These are phyloP conservation scores for Samia ricini DNA, from an alignment of 1,140 invertebrate species.

Conservation along the genomic window DNA sequence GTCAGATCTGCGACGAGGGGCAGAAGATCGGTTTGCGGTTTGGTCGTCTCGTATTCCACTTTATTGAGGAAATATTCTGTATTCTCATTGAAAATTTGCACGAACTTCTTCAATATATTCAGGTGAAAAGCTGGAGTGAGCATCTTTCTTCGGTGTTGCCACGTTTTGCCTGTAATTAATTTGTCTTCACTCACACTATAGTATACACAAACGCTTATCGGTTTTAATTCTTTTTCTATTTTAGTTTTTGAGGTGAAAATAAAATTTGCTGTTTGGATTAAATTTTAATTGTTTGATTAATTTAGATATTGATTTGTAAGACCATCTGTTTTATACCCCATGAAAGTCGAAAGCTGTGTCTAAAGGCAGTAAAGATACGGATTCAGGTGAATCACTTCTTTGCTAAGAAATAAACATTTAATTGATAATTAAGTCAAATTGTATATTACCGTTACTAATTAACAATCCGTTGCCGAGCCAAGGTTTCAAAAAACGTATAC, in stretches of 20 bases:
- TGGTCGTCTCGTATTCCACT: conserved; percentile 2
- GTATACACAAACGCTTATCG: no score
- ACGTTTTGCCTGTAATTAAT: conserved; percentile 84
- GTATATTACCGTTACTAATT: conserved; percentile 76
- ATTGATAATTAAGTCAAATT: background rate
- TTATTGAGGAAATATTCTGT: background rate
- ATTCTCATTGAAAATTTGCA: conserved; percentile 79
- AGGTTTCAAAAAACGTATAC: conserved; percentile 79
- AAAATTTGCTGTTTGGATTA: no score
- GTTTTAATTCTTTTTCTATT: conserved; percentile 14
- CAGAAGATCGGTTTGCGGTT: conserved; percentile 16
- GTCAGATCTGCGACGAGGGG: conserved; percentile 26
- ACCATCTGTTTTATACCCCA: no score
- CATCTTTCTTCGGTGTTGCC: conserved; percentile 85
- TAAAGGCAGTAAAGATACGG: no score
- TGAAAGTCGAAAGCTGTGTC: no score
- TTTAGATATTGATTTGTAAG: no score
- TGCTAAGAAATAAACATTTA: no score
- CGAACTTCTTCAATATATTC: conserved; percentile 79
- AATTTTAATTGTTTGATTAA: no score
- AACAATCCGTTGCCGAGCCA: conserved; percentile 78
- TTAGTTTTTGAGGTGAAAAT: background rate
- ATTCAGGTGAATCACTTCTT: no score
- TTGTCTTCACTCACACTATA: no score
- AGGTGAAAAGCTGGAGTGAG: conserved; percentile 92